A percentile compares a stretch with the other conserved stretches of the same genome.
phyloP scores from a whole-genome alignment of 2,888 invertebrate genomes.

The Parascotia fuliginaria region DNA sequence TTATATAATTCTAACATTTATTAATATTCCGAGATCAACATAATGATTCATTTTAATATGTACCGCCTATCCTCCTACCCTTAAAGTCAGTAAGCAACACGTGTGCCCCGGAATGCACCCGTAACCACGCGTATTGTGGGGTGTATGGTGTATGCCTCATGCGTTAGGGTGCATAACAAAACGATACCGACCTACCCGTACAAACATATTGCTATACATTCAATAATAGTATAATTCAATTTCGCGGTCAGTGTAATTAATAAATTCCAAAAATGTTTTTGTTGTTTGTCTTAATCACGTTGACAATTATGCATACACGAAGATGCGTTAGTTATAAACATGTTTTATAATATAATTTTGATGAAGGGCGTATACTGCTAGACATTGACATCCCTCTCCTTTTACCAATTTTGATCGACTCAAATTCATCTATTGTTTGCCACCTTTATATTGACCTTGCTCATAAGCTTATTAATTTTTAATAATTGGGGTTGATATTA shows the following conservation, averaged over 20 bases:
- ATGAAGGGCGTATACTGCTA: no score
- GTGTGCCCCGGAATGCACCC: constrained; percentile 73
- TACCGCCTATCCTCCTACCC: constrained; percentile 40
- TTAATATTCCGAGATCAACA: constrained; percentile 36
- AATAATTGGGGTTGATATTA: no score
- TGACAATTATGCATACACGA: no score
- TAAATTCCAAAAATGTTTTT: constrained; percentile 27
- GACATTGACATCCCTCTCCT: no score
- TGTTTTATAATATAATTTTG: no score
- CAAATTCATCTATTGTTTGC: no score
- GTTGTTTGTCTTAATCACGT: not conserved
- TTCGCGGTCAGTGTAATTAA: constrained; percentile 51
- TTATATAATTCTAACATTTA: no score
- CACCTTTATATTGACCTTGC: no score
- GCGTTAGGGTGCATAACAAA: constrained; percentile 59
- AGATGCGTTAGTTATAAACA: no score
- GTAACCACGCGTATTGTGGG: constrained; percentile 31
- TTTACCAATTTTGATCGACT: no score
- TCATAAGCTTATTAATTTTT: no score
- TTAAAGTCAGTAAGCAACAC: constrained; percentile 57
- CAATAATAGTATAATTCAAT: constrained; percentile 65
- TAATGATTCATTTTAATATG: constrained; percentile 44
- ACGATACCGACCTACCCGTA: constrained; percentile 20
- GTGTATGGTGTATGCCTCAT: no score
- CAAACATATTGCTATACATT: constrained; percentile 55